Conservation (phyloP, 53 echinoderm and acorn worm species). For the Stichopus horrens region DNA sequence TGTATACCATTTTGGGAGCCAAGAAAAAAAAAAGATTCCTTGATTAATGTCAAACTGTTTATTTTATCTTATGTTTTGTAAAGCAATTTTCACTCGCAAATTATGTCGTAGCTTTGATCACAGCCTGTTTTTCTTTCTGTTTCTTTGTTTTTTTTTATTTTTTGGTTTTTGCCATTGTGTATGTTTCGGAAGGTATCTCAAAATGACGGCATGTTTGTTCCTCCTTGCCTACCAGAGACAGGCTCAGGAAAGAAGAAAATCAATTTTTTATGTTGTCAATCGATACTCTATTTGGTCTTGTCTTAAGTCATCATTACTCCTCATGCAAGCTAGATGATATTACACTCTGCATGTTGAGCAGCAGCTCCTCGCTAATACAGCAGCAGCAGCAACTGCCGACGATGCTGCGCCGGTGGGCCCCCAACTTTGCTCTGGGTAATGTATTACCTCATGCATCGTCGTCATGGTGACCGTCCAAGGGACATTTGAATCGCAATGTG, state of each 20-base stretch:
- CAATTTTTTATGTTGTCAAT: slow-evolving; percentile 35
- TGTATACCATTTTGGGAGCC: too few species aligned
- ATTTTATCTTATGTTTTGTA: too few species aligned
- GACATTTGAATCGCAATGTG: slow-evolving; percentile 31
- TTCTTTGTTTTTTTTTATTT: too few species aligned
- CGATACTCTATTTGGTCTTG: slow-evolving; percentile 35
- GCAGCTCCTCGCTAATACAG: neutral
- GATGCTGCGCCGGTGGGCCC: slow-evolving; percentile 26
- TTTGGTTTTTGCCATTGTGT: too few species aligned
- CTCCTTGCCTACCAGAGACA: slow-evolving; percentile 3
- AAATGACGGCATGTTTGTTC: slow-evolving; percentile 9
- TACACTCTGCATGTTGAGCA: neutral
- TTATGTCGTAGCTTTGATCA: neutral
- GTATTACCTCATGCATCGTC: slow-evolving; percentile 30
- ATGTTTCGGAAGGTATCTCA: neutral
- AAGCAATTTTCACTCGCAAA: too few species aligned
- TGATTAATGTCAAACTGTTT: too few species aligned
- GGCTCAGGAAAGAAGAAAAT: neutral
- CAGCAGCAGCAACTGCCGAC: neutral
- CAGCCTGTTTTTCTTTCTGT: neutral
- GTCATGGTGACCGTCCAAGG: slow-evolving; percentile 27
- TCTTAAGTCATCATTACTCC: slow-evolving; percentile 40
- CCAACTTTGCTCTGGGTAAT: slow-evolving; percentile 35
- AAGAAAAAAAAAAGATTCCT: too few species aligned
- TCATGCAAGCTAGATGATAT: slow-evolving; percentile 23